Evolutionary conservation across 2,113 vertebrate genomes (phyloP).

Genomic region (Tenrec ecaudatus): DNA sequence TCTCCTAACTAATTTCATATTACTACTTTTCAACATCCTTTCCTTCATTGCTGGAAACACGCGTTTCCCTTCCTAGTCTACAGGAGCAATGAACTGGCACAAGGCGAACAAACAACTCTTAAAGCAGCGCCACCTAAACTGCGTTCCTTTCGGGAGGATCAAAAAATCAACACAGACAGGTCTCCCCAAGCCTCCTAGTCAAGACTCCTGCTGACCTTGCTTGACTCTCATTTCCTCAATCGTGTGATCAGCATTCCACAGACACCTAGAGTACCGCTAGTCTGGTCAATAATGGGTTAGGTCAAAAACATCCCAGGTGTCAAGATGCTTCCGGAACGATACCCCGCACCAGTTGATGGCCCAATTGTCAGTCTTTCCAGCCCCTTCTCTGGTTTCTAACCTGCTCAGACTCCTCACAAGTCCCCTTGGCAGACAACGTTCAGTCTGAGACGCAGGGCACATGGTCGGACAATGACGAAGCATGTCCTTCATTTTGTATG

Average conservation of each 20-base stretch:
- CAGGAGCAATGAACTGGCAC: background rate
- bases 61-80: no score
- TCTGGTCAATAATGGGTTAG: background rate
- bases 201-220: background rate
- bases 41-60: background rate
- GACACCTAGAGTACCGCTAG: background rate
- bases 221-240: background rate
- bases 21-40: background rate
- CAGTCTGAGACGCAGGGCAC: accelerated
- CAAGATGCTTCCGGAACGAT: background rate
- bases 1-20: background rate
- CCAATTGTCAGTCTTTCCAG: accelerated
- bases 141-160: background rate
- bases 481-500: background rate
- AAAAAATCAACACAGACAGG: background rate
- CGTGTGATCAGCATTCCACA: conserved; percentile 16
- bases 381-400: background rate
- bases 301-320: background rate
- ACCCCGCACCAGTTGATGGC: background rate
- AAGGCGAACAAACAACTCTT: no score
- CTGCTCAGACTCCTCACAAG: background rate
- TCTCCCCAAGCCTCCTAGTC: background rate
- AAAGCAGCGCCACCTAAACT: no score
- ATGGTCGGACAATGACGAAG: background rate
- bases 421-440: background rate